These are phyloP conservation scores for Nematostella vectensis DNA, from an alignment of 92 coral and sea anemone genomes.

Conservation along the genomic window DNA sequence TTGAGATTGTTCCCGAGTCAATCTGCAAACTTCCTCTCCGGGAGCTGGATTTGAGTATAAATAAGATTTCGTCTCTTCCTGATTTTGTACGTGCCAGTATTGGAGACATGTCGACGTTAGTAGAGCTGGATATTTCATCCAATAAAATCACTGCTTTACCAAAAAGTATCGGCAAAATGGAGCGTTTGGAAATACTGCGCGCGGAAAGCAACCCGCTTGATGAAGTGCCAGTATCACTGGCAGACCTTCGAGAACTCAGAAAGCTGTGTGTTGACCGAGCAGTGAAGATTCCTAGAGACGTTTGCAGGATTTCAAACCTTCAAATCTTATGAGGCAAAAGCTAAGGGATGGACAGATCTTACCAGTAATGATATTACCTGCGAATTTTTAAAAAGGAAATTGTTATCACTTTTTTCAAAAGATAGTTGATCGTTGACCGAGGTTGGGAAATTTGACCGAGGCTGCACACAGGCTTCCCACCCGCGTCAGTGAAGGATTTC, in stretches of 20 bases:
- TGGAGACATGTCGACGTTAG: constrained; percentile 41
- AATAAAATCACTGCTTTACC: constrained; percentile 47
- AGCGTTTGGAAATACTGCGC: constrained; percentile 31
- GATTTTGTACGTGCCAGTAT: constrained; percentile 47
- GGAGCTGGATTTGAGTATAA: constrained; percentile 48
- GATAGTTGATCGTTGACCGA: not conserved
- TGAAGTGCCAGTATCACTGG: constrained; percentile 39
- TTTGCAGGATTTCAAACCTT: constrained; percentile 51
- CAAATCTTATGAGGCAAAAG: constrained; percentile 37
- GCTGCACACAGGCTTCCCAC: too few species aligned
- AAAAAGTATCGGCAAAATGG: constrained; percentile 32
- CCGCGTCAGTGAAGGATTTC: too few species aligned
- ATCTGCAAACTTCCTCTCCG: constrained; percentile 59
- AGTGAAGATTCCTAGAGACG: constrained; percentile 39
- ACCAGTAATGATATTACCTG: not conserved
- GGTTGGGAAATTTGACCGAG: too few species aligned
- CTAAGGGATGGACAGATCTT: not conserved
- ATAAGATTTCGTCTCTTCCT: constrained; percentile 44
- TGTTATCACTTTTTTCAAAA: not conserved
- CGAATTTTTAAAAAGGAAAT: not conserved
- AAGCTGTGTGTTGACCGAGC: constrained; percentile 59
- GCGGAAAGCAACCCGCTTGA: constrained; percentile 49
- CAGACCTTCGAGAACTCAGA: constrained; percentile 33
- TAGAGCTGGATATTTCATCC: constrained; percentile 51
- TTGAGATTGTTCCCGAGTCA: constrained; percentile 51